phyloP scores from a whole-genome alignment of 2,797 vertebrate species.

The Halcyon leucocephala region DNA sequence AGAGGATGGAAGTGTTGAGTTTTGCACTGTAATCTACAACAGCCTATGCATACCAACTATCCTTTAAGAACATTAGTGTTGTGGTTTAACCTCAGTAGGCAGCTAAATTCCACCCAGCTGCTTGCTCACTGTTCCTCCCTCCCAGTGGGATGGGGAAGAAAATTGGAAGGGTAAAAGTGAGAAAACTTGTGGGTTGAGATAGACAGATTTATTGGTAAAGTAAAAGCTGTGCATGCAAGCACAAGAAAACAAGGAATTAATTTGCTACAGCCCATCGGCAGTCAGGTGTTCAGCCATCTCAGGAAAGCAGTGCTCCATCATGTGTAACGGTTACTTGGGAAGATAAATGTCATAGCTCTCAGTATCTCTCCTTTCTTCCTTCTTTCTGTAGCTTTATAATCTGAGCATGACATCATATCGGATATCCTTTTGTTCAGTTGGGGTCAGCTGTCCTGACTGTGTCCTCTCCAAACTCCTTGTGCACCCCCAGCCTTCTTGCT shows the following conservation, averaged over 20 bases:
- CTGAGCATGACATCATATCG: too few relatives aligned
- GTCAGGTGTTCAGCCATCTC: background rate
- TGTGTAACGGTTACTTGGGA: rapidly evolving
- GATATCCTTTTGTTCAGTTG: too few relatives aligned
- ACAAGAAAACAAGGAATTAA: background rate
- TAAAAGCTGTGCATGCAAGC: background rate
- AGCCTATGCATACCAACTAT: background rate
- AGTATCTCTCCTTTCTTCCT: background rate
- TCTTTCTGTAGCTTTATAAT: background rate
- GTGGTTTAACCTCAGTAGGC: background rate
- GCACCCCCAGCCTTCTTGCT: background rate
- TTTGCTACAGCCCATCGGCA: rapidly evolving
- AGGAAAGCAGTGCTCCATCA: background rate
- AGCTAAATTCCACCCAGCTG: background rate
- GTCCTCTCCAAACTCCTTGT: background rate
- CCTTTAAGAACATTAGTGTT: background rate
- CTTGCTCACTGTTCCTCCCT: background rate
- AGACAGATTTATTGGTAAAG: background rate
- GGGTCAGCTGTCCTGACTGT: background rate
- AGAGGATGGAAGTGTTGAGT: background rate
- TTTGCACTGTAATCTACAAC: background rate
- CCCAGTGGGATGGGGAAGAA: background rate
- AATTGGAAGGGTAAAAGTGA: background rate
- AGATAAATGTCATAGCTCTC: background rate
- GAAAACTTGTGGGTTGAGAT: background rate